phyloP scores from a whole-genome alignment of 2,113 vertebrate species.

The Jaculus jaculus region DNA sequence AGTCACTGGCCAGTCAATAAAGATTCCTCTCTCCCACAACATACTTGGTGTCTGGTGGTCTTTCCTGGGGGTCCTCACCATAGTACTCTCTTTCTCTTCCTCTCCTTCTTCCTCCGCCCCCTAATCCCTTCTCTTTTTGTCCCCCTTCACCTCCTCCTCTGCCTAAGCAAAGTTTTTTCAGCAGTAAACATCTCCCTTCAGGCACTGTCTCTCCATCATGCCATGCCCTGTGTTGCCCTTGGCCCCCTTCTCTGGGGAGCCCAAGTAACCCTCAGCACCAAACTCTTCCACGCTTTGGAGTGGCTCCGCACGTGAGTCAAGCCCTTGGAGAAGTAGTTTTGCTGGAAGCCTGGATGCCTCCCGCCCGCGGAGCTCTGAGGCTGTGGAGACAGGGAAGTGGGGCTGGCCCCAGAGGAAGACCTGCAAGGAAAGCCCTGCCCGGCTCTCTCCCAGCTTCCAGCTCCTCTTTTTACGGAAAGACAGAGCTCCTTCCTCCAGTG shows the following conservation, averaged over 20 bases:
- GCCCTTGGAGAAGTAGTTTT: neutral
- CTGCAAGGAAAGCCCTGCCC: neutral
- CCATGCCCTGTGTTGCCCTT: no score
- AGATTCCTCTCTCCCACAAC: no score
- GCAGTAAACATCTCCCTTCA: neutral
- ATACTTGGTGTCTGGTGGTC: no score
- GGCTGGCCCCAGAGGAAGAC: fast-evolving
- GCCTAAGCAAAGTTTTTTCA: neutral
- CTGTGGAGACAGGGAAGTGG: neutral
- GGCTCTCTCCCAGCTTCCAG: no score
- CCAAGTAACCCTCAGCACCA: neutral
- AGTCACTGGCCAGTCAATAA: no score
- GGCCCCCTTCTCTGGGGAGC: neutral
- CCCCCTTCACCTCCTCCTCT: no score
- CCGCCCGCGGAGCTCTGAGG: neutral
- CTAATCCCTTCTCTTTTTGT: no score
- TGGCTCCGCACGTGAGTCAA: neutral
- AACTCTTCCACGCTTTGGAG: neutral
- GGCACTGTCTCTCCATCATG: neutral
- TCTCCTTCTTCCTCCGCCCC: no score
- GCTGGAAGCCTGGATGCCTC: neutral
- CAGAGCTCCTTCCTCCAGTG: neutral
- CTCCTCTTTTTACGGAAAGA: neutral
- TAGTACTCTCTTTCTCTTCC: no score
- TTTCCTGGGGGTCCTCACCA: no score